Evolutionary conservation across 23 tunicate species (phyloP).

Genomic region (Clavelina lepadiformis): DNA sequence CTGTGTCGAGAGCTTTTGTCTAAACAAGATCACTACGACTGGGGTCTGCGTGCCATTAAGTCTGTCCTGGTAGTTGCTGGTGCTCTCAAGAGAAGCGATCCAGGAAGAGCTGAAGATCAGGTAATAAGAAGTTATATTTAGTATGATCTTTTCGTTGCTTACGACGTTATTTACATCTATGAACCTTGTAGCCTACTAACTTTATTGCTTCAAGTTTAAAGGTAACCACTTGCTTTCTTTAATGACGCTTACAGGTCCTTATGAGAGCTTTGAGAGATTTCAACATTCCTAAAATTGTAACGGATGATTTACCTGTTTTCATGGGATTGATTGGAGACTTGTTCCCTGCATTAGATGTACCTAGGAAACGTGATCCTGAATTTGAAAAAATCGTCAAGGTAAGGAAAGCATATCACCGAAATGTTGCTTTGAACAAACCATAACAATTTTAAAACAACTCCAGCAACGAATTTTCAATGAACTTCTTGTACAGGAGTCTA

Average conservation of each 20-base stretch:
- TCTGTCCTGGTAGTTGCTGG: constrained; percentile 99
- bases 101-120: constrained; percentile 95
- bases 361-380: constrained; percentile 94
- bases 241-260: constrained; percentile 46
- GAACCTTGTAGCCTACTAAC: neutral
- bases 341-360: constrained; percentile 96
- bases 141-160: neutral
- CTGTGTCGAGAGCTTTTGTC: constrained; percentile 91
- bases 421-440: neutral
- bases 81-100: constrained; percentile 90
- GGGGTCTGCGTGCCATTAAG: constrained; percentile 98
- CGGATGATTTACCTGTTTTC: constrained; percentile 96
- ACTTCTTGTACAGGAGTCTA: constrained; percentile 58
- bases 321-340: constrained; percentile 97
- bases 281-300: constrained; percentile 97
- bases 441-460: neutral
- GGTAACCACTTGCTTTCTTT: neutral
- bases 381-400: constrained; percentile 90
- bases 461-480: neutral
- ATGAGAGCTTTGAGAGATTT: constrained; percentile 98
- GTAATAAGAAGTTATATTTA: constrained; percentile 11
- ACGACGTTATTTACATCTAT: neutral
- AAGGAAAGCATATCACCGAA: neutral
- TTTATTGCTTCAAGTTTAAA: neutral
- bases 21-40: constrained; percentile 96